Evolutionary conservation across 2,888 invertebrate species (phyloP).

Genomic region (Limenitis camilla): DNA sequence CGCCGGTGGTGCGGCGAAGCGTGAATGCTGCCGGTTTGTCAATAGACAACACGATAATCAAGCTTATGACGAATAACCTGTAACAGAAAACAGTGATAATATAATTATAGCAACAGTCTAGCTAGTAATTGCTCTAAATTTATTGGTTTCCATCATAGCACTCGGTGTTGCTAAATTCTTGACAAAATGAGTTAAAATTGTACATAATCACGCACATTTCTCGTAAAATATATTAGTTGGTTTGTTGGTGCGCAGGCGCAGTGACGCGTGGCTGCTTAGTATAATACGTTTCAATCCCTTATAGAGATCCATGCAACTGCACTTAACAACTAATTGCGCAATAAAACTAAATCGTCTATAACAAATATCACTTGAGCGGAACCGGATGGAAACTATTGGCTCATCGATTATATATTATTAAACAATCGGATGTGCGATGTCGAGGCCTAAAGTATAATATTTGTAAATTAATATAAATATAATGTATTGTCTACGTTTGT

Average conservation of each 20-base stretch:
- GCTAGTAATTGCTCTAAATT: background rate
- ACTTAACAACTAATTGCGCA: background rate
- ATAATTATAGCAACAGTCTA: background rate
- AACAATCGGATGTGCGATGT: slow-evolving; percentile 22
- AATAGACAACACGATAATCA: slow-evolving; percentile 40
- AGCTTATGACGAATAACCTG: slow-evolving; percentile 52
- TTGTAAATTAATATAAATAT: slow-evolving; percentile 2
- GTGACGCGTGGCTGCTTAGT: slow-evolving; percentile 1
- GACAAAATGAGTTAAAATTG: slow-evolving; percentile 5
- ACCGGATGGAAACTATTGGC: slow-evolving; percentile 20
- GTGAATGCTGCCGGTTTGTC: slow-evolving; percentile 42
- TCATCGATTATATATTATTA: slow-evolving; percentile 25
- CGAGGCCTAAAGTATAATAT: background rate
- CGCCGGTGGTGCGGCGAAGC: slow-evolving; percentile 29
- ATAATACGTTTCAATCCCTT: no score
- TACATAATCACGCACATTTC: slow-evolving; percentile 8
- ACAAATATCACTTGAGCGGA: slow-evolving; percentile 10
- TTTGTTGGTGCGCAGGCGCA: background rate
- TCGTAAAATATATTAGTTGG: background rate
- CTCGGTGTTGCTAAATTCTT: slow-evolving; percentile 3
- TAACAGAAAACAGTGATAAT: slow-evolving; percentile 30
- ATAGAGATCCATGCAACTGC: no score
- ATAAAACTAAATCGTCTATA: background rate
- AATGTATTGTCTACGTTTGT: slow-evolving; percentile 21
- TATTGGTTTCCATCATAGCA: slow-evolving; percentile 4